Evolutionary conservation across 2,797 vertebrate species (phyloP).

Genomic region (Poecilia picta): DNA sequence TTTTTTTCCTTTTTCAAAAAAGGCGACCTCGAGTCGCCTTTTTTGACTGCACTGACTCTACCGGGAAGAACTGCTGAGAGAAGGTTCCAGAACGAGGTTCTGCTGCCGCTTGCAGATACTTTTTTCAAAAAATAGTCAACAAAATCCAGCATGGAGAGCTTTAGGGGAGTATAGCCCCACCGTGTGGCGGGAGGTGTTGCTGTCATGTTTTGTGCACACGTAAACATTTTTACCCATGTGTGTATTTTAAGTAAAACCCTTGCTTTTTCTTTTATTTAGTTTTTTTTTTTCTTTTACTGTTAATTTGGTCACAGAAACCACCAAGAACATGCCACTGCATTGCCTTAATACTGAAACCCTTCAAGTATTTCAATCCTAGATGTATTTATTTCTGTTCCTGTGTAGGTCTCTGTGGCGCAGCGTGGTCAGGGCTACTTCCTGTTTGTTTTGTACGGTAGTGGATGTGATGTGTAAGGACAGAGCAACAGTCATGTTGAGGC

Average conservation of each 20-base stretch:
- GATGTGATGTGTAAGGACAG: conserved; percentile 33
- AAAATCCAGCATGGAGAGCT: conserved; percentile 24
- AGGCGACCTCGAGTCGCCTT: conserved; percentile 63
- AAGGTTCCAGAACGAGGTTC: conserved; percentile 36
- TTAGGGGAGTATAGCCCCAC: conserved; percentile 16
- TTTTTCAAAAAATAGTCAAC: not conserved
- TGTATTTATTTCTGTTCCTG: conserved; percentile 79
- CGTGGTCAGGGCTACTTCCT: conserved; percentile 43
- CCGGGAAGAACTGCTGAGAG: conserved; percentile 27
- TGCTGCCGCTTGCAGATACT: conserved; percentile 29
- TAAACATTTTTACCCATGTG: conserved; percentile 33
- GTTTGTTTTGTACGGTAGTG: conserved; percentile 46
- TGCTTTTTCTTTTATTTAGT: conserved; percentile 36
- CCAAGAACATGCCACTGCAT: conserved; percentile 79
- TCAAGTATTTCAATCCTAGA: conserved; percentile 46
- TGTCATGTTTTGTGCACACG: conserved; percentile 36
- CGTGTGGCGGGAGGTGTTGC: conserved; percentile 29
- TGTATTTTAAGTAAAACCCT: conserved; percentile 76
- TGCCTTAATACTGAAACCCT: conserved; percentile 81
- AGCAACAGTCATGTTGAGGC: conserved; percentile 48
- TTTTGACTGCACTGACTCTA: conserved; percentile 77
- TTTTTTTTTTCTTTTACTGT: conserved; percentile 60
- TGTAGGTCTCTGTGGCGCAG: conserved; percentile 49
- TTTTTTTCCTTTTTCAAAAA: not conserved
- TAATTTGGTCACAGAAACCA: conserved; percentile 54